Conservation (phyloP, 2,797 vertebrate genomes). For the Neosilurus mollespiculum region DNA sequence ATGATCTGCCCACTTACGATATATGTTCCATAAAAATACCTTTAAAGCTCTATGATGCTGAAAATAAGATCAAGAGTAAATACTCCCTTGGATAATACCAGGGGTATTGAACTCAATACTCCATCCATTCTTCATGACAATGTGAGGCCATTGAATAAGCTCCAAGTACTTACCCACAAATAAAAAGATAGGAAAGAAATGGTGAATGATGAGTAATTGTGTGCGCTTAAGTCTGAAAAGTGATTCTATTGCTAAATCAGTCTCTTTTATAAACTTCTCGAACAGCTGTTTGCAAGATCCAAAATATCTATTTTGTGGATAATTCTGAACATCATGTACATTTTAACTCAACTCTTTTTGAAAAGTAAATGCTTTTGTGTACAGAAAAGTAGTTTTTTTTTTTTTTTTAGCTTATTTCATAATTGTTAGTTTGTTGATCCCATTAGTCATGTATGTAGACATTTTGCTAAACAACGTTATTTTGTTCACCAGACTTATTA, state of each 20-base stretch:
- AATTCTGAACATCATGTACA: background rate
- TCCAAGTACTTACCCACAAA: conserved; percentile 12
- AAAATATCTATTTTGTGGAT: conserved; percentile 44
- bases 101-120: conserved; percentile 43
- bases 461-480: background rate
- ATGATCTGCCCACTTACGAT: conserved; percentile 37
- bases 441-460: background rate
- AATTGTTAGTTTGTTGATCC: background rate
- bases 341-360: background rate
- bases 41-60: conserved; percentile 33
- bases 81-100: conserved; percentile 42
- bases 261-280: conserved; percentile 25
- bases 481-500: background rate
- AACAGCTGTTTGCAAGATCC: conserved; percentile 35
- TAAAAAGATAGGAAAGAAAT: background rate
- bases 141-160: conserved; percentile 39
- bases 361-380: background rate
- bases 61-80: conserved; percentile 49
- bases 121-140: conserved; percentile 46
- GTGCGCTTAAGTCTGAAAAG: conserved; percentile 5
- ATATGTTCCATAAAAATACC: conserved; percentile 46
- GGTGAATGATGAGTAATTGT: background rate
- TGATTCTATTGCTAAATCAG: conserved; percentile 38
- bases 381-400: background rate
- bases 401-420: background rate